A percentile compares a stretch with the other conserved stretches of the same genome.
Conservation (phyloP, 2,113 vertebrate species). For the Oenanthe melanoleuca region DNA sequence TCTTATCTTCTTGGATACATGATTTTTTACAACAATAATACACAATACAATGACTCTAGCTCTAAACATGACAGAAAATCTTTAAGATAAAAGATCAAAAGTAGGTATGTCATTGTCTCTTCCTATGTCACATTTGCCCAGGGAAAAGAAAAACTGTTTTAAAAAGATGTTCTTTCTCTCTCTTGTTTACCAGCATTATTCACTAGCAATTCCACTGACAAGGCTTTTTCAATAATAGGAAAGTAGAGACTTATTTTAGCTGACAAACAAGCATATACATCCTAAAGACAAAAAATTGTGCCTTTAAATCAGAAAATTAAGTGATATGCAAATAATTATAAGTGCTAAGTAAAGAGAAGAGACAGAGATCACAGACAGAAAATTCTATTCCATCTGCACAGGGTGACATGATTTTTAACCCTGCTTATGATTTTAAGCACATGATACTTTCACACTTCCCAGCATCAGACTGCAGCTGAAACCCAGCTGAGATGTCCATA, state of each 20-base stretch:
- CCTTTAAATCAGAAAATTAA: constrained; percentile 25
- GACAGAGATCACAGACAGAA: background rate
- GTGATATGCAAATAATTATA: background rate
- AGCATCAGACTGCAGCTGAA: background rate
- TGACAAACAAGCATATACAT: background rate
- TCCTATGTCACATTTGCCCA: background rate
- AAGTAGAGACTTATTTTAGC: background rate
- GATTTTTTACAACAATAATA: constrained; percentile 35
- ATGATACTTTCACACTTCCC: background rate
- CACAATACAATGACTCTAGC: background rate
- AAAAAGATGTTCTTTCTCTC: background rate
- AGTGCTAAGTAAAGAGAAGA: background rate
- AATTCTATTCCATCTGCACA: background rate
- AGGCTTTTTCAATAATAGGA: background rate
- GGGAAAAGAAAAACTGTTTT: background rate
- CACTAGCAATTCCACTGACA: background rate
- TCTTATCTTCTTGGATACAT: constrained; percentile 17
- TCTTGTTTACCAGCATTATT: constrained; percentile 4
- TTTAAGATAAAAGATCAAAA: constrained; percentile 50
- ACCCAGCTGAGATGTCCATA: background rate
- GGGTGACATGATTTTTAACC: background rate
- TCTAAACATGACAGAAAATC: constrained; percentile 56
- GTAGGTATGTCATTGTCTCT: background rate
- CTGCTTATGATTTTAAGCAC: constrained; percentile 16
- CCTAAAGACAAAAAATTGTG: background rate